These are phyloP conservation scores for Nymphalis urticae DNA, from an alignment of 2,888 invertebrate species.

Conservation along the genomic window DNA sequence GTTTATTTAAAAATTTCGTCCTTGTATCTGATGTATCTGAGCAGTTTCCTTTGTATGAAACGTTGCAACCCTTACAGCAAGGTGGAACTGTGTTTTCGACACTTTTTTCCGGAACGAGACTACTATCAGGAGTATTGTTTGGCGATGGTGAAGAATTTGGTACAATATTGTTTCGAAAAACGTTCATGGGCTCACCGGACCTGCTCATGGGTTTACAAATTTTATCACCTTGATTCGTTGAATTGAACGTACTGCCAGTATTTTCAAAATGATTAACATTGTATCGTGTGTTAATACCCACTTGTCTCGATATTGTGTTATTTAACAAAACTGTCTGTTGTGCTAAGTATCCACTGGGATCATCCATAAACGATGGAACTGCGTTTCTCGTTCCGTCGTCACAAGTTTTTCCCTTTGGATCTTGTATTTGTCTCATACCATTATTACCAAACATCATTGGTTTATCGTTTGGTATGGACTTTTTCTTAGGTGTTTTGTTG, in stretches of 20 bases:
- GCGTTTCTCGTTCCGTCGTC: conserved; percentile 77
- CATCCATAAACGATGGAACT: conserved; percentile 93
- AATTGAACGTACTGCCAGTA: conserved; percentile 49
- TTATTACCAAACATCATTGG: conserved; percentile 58
- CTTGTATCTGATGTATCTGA: conserved; percentile 67
- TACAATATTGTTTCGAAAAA: conserved; percentile 62
- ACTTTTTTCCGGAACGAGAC: conserved; percentile 66
- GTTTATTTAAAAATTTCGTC: conserved; percentile 66
- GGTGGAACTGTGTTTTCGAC: conserved; percentile 57
- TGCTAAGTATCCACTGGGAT: conserved; percentile 94
- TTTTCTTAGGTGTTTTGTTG: conserved; percentile 78
- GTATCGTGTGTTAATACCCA: conserved; percentile 64
- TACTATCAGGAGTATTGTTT: conserved; percentile 74
- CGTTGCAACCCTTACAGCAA: conserved; percentile 80
- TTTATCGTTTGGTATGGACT: conserved; percentile 59
- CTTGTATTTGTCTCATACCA: conserved; percentile 62
- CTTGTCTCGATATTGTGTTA: conserved; percentile 89
- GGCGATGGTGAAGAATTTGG: conserved; percentile 70
- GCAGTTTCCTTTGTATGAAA: conserved; percentile 66
- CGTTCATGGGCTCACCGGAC: conserved; percentile 54
- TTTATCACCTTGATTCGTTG: conserved; percentile 60
- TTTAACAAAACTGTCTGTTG: conserved; percentile 94
- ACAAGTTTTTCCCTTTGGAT: conserved; percentile 68
- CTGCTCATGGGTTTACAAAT: conserved; percentile 52
- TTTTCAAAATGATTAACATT: conserved; percentile 62